Base-by-base conservation (phyloP, 2,888 invertebrate species). In the Dynastes maya region DNA sequence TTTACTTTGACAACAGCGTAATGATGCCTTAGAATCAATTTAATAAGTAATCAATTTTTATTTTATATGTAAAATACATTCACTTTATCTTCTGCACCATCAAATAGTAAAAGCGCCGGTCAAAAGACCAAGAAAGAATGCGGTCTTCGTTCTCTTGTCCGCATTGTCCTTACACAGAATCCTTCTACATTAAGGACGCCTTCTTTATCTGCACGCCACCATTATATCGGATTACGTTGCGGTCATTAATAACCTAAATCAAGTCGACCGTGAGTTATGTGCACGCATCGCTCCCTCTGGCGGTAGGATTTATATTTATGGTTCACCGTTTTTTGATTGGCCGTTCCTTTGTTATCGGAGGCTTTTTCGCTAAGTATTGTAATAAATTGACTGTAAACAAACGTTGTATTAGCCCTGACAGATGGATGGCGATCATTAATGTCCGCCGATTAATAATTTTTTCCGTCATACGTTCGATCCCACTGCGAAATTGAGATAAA, bases 141-240 rank as follows among this genome's bases (percentile, higher is more conserved):
- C 45, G 27, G 45, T 68, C 40, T 37, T 74, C 61, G 27, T 27
- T 61, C 58, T 11, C 61, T 40, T 61, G 49, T 74, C 72, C 70
- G 45, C 61, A 74, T 74, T 74, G 72, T 74, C 72, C 81, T 81
- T 80, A 80, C 79, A 80, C 79, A 80, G 81, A 82, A 82, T 82
- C 82, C 82, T 80, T 82, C 82, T 80, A 81, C 82, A 83, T 83
- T 82, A 82, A 82, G 81, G 80, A 74, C 77, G 80, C 81, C 79
- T 82, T 80, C 82, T 82, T 83, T 83, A 83, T 83, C 83, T 82
- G 78, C 81, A 81, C 80, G 81, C 81, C 77, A 80, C 83, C 83
- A 83, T 82, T 83, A 83, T 82, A 82, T 81, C 79, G 81, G 83
- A 82, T 82, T 83, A 82, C 80, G 78, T 77, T 68, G 74, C 70